phyloP scores from a whole-genome alignment of 2,888 invertebrate species.

The Xanthia togata region DNA sequence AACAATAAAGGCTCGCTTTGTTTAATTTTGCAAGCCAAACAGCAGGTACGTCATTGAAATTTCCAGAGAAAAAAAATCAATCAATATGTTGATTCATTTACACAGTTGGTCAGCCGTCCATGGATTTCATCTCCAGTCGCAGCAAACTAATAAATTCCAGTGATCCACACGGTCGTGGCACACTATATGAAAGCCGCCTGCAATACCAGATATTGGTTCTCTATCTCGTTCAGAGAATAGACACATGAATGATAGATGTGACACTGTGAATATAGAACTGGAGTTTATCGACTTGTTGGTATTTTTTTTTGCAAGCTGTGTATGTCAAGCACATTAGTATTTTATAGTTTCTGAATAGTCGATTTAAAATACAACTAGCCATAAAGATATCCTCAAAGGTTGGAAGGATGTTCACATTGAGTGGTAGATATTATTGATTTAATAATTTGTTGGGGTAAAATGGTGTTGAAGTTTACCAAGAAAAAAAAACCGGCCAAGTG shows the following conservation, averaged over 20 bases:
- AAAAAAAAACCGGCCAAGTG: no score
- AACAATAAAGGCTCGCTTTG: no score
- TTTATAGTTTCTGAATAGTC: background rate
- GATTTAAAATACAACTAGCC: background rate
- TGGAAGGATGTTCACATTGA: background rate
- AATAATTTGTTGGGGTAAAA: no score
- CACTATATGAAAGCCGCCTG: conserved; percentile 69
- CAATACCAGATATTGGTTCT: conserved; percentile 81
- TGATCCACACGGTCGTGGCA: conserved; percentile 59
- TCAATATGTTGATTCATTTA: conserved; percentile 30
- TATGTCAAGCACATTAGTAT: background rate
- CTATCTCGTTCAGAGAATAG: conserved; percentile 56
- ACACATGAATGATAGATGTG: conserved; percentile 23
- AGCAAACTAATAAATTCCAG: conserved; percentile 65
- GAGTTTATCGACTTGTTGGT: background rate
- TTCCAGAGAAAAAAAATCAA: background rate
- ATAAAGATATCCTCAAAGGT: background rate
- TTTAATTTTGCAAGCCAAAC: no score
- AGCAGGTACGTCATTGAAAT: no score
- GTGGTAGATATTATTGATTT: background rate
- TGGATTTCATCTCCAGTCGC: conserved; percentile 52
- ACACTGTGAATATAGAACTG: background rate
- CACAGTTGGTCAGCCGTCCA: conserved; percentile 45
- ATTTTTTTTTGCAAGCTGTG: background rate
- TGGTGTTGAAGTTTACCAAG: background rate